These are phyloP conservation scores for Chloromyia formosa DNA, from an alignment of 2,888 invertebrate species.

Conservation along the genomic window DNA sequence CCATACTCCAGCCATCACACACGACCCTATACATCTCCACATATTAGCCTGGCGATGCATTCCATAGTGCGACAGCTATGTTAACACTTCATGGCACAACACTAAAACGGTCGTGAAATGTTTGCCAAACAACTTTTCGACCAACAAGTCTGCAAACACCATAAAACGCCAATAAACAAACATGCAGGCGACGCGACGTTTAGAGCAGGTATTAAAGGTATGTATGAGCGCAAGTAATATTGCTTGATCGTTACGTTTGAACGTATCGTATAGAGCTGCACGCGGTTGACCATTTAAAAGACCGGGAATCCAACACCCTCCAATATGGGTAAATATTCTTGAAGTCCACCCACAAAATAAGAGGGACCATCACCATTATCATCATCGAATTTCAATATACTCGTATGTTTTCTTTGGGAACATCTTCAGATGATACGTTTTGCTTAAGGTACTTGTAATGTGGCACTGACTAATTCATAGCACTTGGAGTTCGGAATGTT, in stretches of 20 bases:
- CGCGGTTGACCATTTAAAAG: conserved; percentile 19
- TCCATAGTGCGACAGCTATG: conserved; percentile 36
- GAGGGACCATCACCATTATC: conserved; percentile 21
- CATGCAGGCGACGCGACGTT: conserved; percentile 32
- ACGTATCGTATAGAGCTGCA: neutral
- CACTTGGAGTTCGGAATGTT: no score
- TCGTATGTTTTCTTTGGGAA: conserved; percentile 17
- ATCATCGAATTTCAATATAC: neutral
- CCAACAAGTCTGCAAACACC: conserved; percentile 48
- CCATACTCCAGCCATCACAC: neutral
- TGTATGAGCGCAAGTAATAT: conserved; percentile 8
- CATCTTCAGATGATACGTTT: conserved; percentile 23
- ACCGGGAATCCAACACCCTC: conserved; percentile 28
- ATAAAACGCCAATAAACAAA: conserved; percentile 45
- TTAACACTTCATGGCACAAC: conserved; percentile 43
- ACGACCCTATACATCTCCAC: neutral
- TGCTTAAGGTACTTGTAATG: conserved; percentile 20
- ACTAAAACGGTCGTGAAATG: conserved; percentile 43
- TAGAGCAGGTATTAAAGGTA: conserved; percentile 31
- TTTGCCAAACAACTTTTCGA: conserved; percentile 48
- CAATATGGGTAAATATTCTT: conserved; percentile 31
- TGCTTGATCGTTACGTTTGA: conserved; percentile 21
- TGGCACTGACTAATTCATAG: conserved; percentile 20
- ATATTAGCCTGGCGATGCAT: conserved; percentile 36
- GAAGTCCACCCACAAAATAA: conserved; percentile 46